Base-by-base conservation (phyloP, 2,888 invertebrate genomes). In the Raillietiella orientalis region DNA sequence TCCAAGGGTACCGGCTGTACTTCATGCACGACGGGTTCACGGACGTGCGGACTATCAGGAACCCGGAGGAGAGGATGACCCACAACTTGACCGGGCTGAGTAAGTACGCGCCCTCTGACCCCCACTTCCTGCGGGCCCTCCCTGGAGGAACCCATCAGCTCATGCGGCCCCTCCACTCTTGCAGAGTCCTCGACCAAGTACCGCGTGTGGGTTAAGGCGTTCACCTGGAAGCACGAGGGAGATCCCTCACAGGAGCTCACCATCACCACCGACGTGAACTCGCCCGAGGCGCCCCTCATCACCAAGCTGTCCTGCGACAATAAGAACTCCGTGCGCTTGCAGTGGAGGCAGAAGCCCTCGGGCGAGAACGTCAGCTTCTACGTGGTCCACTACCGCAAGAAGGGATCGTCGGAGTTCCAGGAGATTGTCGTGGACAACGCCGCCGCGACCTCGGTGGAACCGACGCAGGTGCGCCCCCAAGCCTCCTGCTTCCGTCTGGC, bases 181-280 rank as follows among this genome's bases (percentile, higher is more conserved):
- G n/a, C 55, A 84, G 82, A 62, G 42, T 66, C 79, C 16, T 65
- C 62, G 43, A 70, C 70, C 3, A 64, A 70, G 27, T 79, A 79
- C 50, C 67, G 66, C 45, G 63, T 82, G 36, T 71, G 66, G 62
- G 66, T 77, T 24, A 67, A 70, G 37, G 75, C 77, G 14, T 72
- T 60, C 43, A 75, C 70, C 5, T 51, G 52, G 39, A 60, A 59
- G 38, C 55, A 63, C 43, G 64, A 74, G 41, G 72, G 77, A 6
- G 62, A 66, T 27, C 54, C 61, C 25, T 74, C 75, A 6, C 64
- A 65, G 32, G 56, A 62, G 5, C 56, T 72, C 24, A 56, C 58
- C 33, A 64, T 69, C 31, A 58, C 60, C 34, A 77, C 77, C 3
- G 79, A 79, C 47, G 70, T 82, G 28, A 55, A 56, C 38, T 74